Base-by-base conservation (phyloP, 2,888 invertebrate species). In the Smittia aterrima region DNA sequence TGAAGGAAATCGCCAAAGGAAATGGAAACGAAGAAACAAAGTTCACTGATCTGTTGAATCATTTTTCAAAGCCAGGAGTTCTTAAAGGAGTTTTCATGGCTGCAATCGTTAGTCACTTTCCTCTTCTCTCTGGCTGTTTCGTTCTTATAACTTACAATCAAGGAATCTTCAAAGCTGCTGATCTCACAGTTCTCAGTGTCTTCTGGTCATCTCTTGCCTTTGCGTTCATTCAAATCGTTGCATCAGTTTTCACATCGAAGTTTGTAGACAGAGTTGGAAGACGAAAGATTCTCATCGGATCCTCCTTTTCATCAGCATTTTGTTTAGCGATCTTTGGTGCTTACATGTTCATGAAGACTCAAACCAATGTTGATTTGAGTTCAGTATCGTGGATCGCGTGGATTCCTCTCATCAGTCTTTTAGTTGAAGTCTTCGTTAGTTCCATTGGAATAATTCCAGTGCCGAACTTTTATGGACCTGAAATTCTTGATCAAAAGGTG, bases 211-310 rank as follows among this genome's bases (percentile, higher is more conserved):
- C 74, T 1, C 27, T 74, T 0, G 24, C 32, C 7, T 64, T 74
- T 18, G 74, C 74, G 13, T 74, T 74, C 20, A 74, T 74, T 27
- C 74, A 74, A 47, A 74, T 74, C 16, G 24, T 74, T 20, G 74
- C 66, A 9, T 54, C 74, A 18, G 1, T 64, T 3, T 40, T 62
- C 20, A 74, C 74, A 18, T 40, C 66, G 6, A 18, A 80, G 47
- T 62, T 82, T 40, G 82, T 83, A 20, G 83, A 83, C 75, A 77
- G 80, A 1, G 78, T 80, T 1, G 83, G 83, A 0, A 77, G 83
- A n/a, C 82, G 81, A 20, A 66, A 25, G n/a, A 64, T 81, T 0
- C 75, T 81, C 6, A 75, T 76, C 9, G 76, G 79, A 18, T 83
- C 83, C 0, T 79, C 80, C 0, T 76, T 80, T 24, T 82, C 81